phyloP scores from a whole-genome alignment of 2,888 invertebrate species.

The Serrognathus titanus region DNA sequence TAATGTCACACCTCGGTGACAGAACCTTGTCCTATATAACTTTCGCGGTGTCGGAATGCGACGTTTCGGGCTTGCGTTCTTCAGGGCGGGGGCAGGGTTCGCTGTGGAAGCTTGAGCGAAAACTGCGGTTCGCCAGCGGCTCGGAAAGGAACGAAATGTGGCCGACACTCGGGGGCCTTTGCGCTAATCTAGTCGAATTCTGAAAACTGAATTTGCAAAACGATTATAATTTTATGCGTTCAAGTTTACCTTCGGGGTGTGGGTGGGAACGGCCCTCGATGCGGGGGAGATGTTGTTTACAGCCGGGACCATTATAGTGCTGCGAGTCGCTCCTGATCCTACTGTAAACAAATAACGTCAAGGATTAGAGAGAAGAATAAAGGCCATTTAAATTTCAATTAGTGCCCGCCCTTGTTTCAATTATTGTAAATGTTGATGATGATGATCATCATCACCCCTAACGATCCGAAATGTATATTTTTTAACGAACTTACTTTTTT shows the following conservation, averaged over 20 bases:
- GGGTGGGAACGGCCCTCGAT: conserved; percentile 24
- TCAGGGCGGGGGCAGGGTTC: conserved; percentile 33
- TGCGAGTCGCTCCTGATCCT: conserved; percentile 39
- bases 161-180: conserved; percentile 30
- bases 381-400: too few species aligned
- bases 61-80: conserved; percentile 16
- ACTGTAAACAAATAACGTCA: conserved; percentile 31
- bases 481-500: too few species aligned
- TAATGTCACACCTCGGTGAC: conserved; percentile 30
- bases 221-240: too few species aligned
- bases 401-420: too few species aligned
- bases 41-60: conserved; percentile 3
- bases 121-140: conserved; percentile 22
- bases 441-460: too few species aligned
- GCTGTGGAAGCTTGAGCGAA: conserved; percentile 36
- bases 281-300: conserved; percentile 31
- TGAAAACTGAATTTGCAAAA: not conserved
- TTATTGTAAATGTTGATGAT: too few species aligned
- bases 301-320: conserved; percentile 33
- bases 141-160: conserved; percentile 33
- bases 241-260: not conserved
- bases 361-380: not conserved
- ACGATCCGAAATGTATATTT: too few species aligned
- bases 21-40: conserved; percentile 26
- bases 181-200: conserved; percentile 6